Evolutionary conservation across 1,140 invertebrate genomes (phyloP).

Genomic region (Apis laboriosa): DNA sequence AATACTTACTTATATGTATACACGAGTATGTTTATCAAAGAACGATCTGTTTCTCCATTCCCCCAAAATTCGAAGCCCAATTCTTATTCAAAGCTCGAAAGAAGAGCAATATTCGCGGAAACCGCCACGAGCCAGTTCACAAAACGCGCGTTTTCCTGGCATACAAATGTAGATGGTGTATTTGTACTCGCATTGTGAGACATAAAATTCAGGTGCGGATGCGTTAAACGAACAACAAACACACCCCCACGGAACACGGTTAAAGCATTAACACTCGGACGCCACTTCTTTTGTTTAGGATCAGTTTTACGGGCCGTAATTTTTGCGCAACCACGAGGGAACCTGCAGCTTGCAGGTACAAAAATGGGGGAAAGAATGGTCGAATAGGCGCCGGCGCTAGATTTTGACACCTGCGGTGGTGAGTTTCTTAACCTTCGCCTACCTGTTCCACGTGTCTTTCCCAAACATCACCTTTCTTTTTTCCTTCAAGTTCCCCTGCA

Average conservation of each 20-base stretch:
- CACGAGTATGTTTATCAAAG: background rate
- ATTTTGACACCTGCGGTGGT: conserved; percentile 57
- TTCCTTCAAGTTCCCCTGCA: background rate
- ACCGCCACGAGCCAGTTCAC: background rate
- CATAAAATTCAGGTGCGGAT: background rate
- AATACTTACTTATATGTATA: no score
- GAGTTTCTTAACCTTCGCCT: conserved; percentile 37
- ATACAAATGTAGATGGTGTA: background rate
- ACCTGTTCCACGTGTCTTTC: conserved; percentile 39
- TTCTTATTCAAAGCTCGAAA: background rate
- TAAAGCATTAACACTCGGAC: conserved; percentile 14
- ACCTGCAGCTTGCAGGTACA: conserved; percentile 51
- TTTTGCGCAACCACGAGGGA: conserved; percentile 67
- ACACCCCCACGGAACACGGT: background rate
- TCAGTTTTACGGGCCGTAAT: conserved; percentile 65
- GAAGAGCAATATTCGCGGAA: background rate
- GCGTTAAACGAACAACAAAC: conserved; percentile 37
- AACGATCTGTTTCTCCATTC: background rate
- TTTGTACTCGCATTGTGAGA: conserved; percentile 17
- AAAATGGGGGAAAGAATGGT: conserved; percentile 52
- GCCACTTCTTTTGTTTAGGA: conserved; percentile 8
- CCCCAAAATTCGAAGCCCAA: background rate
- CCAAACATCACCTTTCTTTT: conserved; percentile 19
- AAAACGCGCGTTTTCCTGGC: background rate
- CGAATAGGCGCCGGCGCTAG: conserved; percentile 60